Base-by-base conservation (phyloP, 2,888 invertebrate species). In the Resseliella maxima region DNA sequence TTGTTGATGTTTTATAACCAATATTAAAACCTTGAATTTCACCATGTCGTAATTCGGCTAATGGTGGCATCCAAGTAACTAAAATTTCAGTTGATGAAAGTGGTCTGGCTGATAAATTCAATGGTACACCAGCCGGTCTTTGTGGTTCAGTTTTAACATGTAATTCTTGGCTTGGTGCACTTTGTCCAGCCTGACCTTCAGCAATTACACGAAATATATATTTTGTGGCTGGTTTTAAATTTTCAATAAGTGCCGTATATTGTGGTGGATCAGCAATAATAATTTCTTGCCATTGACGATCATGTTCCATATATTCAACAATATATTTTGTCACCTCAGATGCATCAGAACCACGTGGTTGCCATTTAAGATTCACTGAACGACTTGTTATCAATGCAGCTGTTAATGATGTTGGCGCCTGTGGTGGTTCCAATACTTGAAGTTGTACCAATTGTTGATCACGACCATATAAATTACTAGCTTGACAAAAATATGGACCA, bases 401-500 rank as follows among this genome's bases (percentile, higher is more conserved):
- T 90, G 94, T 94, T 85, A 95, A 89, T 86, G 94, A 93, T 86
- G 92, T 93, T 15, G 96, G 95, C 86, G 94, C 93, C 88, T 94
- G 93, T 6, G 96, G 95, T 0, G 95, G 95, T 90, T 96, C 96
- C 91, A 95, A 95, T 0, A 96, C 95, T 88, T 94, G 92, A 59
- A 96, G 91, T 88, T 95, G 94, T 36, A 95, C 94, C 87, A 94
- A 90, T 88, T 95, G 94, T 89, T 96, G 95, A 89, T 94, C 94
- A 87, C 94, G 92, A 5, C 94, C 94, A 88, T 94, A 95, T 88
- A 94, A 92, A 90, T 96, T 96, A 89, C 93, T 94, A 31, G 96
- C 95, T 88, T 94, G 94, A 89, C 96, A 96, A 88, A 95, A 95
- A 89, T 96, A 96, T 0, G 95, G 93, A 0, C 95, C 96, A 88